Evolutionary conservation across 1,140 invertebrate genomes (phyloP).

Genomic region (Papilio polyxenes): DNA sequence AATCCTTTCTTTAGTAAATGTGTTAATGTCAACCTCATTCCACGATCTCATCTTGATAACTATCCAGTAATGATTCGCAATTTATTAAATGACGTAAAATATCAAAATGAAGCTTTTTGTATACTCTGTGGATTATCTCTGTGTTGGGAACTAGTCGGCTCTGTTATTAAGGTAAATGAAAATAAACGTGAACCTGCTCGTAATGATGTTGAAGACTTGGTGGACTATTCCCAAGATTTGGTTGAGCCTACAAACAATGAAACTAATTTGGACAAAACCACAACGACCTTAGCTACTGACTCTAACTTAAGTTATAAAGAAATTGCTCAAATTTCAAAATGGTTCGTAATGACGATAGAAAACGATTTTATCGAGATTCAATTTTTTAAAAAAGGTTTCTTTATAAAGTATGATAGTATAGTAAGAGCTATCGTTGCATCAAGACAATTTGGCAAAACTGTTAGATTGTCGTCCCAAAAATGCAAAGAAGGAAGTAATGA

Average conservation of each 20-base stretch:
- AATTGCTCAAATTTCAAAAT: slow-evolving; percentile 58
- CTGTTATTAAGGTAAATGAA: slow-evolving; percentile 62
- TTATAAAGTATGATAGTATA: slow-evolving; percentile 70
- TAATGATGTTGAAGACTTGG: not conserved
- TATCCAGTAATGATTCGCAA: slow-evolving; percentile 69
- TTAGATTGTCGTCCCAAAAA: slow-evolving; percentile 66
- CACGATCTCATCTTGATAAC: slow-evolving; percentile 59
- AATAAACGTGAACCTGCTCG: slow-evolving; percentile 33
- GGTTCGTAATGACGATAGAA: slow-evolving; percentile 75
- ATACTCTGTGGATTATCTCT: slow-evolving; percentile 64
- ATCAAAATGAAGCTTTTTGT: slow-evolving; percentile 68
- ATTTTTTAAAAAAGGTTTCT: slow-evolving; percentile 70
- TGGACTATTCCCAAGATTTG: not conserved
- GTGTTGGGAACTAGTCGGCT: slow-evolving; percentile 72
- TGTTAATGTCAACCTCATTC: slow-evolving; percentile 67
- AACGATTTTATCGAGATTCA: slow-evolving; percentile 73
- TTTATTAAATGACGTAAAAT: slow-evolving; percentile 61
- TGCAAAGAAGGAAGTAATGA: slow-evolving; percentile 46
- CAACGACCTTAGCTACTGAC: not conserved
- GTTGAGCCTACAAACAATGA: not conserved
- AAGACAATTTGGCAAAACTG: slow-evolving; percentile 64
- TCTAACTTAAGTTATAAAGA: slow-evolving; percentile 6
- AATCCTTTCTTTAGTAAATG: slow-evolving; percentile 60
- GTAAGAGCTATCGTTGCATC: slow-evolving; percentile 68
- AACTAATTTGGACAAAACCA: slow-evolving; percentile 20